Base-by-base conservation (phyloP, 2,888 invertebrate species). In the Leucophenga maculata region DNA sequence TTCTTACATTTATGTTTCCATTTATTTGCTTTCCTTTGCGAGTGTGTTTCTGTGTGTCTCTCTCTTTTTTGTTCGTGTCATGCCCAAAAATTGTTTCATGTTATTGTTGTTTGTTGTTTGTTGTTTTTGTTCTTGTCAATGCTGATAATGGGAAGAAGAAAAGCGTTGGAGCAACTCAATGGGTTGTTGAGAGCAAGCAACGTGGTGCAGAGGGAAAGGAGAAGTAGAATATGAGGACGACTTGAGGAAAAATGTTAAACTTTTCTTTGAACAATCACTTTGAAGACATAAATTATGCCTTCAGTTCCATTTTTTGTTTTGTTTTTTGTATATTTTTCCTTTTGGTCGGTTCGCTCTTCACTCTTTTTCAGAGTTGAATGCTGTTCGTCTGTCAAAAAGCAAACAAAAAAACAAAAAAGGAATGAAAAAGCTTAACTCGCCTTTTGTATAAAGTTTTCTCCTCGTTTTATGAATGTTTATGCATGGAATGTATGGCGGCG, bases 231-330 rank as follows among this genome's bases (percentile, higher is more conserved):
- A 32, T n/a, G 26, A 32, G n/a, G 16, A 48, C 46, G 32, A 65
- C 65, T 57, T 31, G 57, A n/a, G 22, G 22, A 26, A 26, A 31
- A 57, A 14, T 57, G 57, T 22, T 57, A 14, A 77, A 74, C 72
- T 77, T 77, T 77, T 74, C 77, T 76, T 75, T 77, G 75, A 77
- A 83, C 83, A 81, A 83, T 83, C 82, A 83, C 82, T 83, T 81
- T 80, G 80, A 83, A 76, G 78, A 82, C 77, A 83, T 80, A 80
- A 80, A 80, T 83, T 80, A 80, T 83, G 83, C 80, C 82, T 80
- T 82, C 78, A 83, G 44, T 44, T 39, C 13, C 31, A 22, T 60
- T 44, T 39, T 16, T 44, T 44, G 18, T 32, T 55, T 20, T 55
- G 9, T 6, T 22, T 55, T 11, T 55, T 55, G 55, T n/a, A n/a